phyloP scores from a whole-genome alignment of 2,888 invertebrate genomes.

The Leptopilina drosophilae region DNA sequence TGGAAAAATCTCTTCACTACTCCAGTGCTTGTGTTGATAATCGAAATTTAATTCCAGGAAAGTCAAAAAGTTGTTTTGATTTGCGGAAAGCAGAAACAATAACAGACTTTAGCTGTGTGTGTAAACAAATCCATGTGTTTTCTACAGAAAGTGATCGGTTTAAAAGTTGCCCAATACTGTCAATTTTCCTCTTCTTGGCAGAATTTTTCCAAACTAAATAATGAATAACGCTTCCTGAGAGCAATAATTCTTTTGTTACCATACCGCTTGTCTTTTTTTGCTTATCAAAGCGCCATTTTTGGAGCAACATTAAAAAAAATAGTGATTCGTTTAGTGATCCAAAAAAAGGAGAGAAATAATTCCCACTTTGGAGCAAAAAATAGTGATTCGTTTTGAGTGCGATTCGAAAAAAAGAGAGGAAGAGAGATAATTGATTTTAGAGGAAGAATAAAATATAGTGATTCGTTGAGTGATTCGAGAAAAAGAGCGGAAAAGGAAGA shows the following conservation, averaged over 20 bases:
- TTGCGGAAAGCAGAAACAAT: too few species aligned
- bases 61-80: too few species aligned
- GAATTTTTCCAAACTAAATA: slow-evolving; percentile 28
- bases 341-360: neutral
- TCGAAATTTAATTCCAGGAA: too few species aligned
- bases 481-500: slow-evolving; percentile 35
- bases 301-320: neutral
- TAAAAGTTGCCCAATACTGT: neutral
- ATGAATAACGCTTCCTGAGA: slow-evolving; percentile 23
- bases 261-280: neutral
- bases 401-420: too few species aligned
- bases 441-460: slow-evolving; percentile 11
- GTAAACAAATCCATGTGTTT: slow-evolving; percentile 26
- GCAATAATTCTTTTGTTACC: too few species aligned
- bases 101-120: neutral
- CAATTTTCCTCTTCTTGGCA: neutral
- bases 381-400: too few species aligned
- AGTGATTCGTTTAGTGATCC: too few species aligned
- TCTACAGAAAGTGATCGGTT: neutral
- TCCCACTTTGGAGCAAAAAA: slow-evolving; percentile 1
- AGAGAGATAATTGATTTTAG: neutral
- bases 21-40: too few species aligned
- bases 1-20: neutral
- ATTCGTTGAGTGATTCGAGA: slow-evolving; percentile 45
- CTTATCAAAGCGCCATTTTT: too few species aligned